Evolutionary conservation across 30 jellyfish, hydroid and myxozoan species (phyloP), one percentile per base, ranked within the genome.

Genomic region (Aurelia sp.): DNA sequence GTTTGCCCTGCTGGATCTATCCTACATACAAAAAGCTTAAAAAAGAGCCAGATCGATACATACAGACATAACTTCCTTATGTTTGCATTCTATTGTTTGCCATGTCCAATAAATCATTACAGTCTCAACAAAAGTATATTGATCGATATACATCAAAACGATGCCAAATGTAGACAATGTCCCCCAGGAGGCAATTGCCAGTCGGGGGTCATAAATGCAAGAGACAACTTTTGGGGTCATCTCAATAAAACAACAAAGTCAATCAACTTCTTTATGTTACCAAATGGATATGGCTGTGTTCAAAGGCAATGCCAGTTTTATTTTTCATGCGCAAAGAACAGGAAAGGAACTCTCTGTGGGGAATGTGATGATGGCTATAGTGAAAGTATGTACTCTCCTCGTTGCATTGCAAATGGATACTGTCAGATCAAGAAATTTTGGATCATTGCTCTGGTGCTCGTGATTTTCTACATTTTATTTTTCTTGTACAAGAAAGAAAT

Each of bases 331-430:
- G 85, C 85, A 8, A 30, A 3, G 0, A 63, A 63, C 67, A 51
- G 85, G 17, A 57, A 40, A 52, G 85, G 85, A n/a, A 73, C 85
- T 1, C 73, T 73, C 4, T 73, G 85, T 53, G 73, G 27, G 8
- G 50, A 53, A 22, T 73, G 85, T 33, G 16, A 27, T 17, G 30
- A 11, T n/a, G 85, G 85, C 3, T 37, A 37, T 0, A 37, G 50
- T 37, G 50, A 37, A 37, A 37, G 50, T 37, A 37, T 37, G 50
- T 41, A 47, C 8, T 73, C 85, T n/a, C 12, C 73, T 48, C 27
- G 30, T 30, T 73, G 85, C 58, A 57, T 73, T 27, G 22, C 18
- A 13, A 73, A 73, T 63, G 33, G 17, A n/a, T 15, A 73, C 13
- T 73, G 85, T 52, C 15, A 57, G 40, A 17, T 50, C 0, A 35